Base-by-base conservation (phyloP, 1,140 invertebrate genomes). In the Eumaeus atala region DNA sequence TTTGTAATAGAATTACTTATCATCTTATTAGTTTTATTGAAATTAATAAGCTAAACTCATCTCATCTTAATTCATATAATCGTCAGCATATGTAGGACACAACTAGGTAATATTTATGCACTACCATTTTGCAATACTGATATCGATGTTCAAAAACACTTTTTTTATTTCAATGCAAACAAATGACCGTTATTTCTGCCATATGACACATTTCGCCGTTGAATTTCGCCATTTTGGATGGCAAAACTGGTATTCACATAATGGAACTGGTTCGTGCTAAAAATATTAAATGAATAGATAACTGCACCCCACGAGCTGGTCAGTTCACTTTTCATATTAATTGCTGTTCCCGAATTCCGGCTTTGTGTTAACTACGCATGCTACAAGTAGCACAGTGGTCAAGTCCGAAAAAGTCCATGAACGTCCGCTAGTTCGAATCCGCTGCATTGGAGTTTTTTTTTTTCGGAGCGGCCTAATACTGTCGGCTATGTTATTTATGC, bases 241-340 rank as follows among this genome's bases (percentile, higher is more conserved):
- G 51, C 38, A 40, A 53, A 53, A 53, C 38, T 38, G 51, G 51
- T 55, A 33, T n/a, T 37, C 48, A 14, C 17, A 55, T 48, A 49
- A 44, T 47, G 47, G 18, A 44, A 44, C 40, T 17, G 40, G 40
- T 44, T 16, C 12, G 12, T 44, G 40, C 40, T 16, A 44, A 44
- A 40, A 44, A 12, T 44, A 44, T 44, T 3, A 44, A 16, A 44
- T 28, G 21, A 28, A 28, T 28, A 28, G 21, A 9, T 9, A 40
- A 14, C 8, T 40, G 8, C 14, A 40, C 7, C 7, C 14, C 3
- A 18, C 9, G 40, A 16, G n/a, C n/a, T n/a, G n/a, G n/a, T n/a
- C n/a, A n/a, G 12, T 8, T 14, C 9, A 44, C 9, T 44, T 9
- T 44, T 37, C 9, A n/a, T 9, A 37, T 9, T n/a, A 10, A 37